Evolutionary conservation across 2,888 invertebrate species (phyloP).

Genomic region (Dolomedes plantarius): DNA sequence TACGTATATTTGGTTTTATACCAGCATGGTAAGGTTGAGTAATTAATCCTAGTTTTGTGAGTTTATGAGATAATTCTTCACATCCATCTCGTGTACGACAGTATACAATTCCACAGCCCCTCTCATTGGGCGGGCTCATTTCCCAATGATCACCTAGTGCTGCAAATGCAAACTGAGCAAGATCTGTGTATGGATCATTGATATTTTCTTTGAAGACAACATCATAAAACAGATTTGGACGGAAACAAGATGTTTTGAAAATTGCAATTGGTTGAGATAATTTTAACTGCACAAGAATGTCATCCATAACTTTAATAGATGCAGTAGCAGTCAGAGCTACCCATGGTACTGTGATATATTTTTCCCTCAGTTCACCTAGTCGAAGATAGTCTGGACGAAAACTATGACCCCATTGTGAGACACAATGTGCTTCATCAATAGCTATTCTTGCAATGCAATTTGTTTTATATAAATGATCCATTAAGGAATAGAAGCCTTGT

Average conservation of each 20-base stretch:
- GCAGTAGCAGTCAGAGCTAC: slow-evolving; percentile 98
- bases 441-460: slow-evolving; percentile 91
- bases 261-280: slow-evolving; percentile 82
- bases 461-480: slow-evolving; percentile 81
- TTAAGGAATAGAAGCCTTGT: slow-evolving; percentile 53
- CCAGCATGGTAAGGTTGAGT: slow-evolving; percentile 94
- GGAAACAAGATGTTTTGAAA: slow-evolving; percentile 92
- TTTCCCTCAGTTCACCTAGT: slow-evolving; percentile 83
- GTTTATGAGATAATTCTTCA: slow-evolving; percentile 86
- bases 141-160: slow-evolving; percentile 81
- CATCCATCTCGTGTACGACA: slow-evolving; percentile 95
- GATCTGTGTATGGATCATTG: slow-evolving; percentile 85
- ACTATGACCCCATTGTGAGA: slow-evolving; percentile 99
- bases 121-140: slow-evolving; percentile 74
- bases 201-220: slow-evolving; percentile 91
- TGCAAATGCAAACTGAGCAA: slow-evolving; percentile 84
- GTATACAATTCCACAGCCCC: slow-evolving; percentile 92
- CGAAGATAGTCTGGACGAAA: slow-evolving; percentile 96
- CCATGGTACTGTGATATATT: slow-evolving; percentile 85
- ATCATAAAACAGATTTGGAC: slow-evolving; percentile 95
- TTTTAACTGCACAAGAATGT: slow-evolving; percentile 86
- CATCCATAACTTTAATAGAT: slow-evolving; percentile 85
- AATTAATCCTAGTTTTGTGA: slow-evolving; percentile 85
- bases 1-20: slow-evolving; percentile 79
- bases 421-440: slow-evolving; percentile 98